phyloP scores from a whole-genome alignment of 2,888 invertebrate genomes.

The Protula sp. region DNA sequence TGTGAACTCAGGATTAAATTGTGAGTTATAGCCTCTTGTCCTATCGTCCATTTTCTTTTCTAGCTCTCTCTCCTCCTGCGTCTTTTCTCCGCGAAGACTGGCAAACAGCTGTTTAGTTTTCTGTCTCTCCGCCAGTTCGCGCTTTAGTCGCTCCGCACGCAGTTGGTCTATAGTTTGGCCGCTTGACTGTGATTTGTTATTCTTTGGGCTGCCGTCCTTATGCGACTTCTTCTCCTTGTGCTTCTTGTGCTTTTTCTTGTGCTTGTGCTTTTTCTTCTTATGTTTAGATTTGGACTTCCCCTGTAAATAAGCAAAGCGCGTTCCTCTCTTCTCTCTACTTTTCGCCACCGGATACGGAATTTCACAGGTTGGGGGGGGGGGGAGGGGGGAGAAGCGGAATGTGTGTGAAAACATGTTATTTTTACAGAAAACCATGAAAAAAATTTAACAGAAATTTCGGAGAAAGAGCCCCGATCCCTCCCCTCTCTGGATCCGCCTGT shows the following conservation, averaged over 20 bases:
- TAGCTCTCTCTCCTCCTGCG: slow-evolving; percentile 5
- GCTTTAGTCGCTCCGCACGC: slow-evolving; percentile 70
- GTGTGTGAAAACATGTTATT: no score
- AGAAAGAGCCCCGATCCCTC: no score
- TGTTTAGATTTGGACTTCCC: slow-evolving; percentile 1
- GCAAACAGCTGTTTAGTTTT: slow-evolving; percentile 68
- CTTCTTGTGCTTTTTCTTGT: slow-evolving; percentile 31
- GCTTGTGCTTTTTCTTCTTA: slow-evolving; percentile 35
- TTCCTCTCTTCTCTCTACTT: no score
- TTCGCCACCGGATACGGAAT: no score
- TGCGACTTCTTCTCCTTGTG: slow-evolving; percentile 2
- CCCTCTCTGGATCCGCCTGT: no score
- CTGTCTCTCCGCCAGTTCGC: slow-evolving; percentile 74
- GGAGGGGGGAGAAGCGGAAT: no score
- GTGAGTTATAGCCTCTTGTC: slow-evolving; percentile 85
- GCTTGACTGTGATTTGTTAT: slow-evolving; percentile 9
- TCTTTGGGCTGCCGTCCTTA: no score
- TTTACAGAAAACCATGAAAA: background rate
- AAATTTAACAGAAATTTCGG: background rate
- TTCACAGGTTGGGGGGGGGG: no score
- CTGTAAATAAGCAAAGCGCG: no score
- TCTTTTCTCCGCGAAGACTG: slow-evolving; percentile 61
- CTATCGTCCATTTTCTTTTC: slow-evolving; percentile 47
- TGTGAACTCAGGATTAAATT: slow-evolving; percentile 77
- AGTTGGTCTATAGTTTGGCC: slow-evolving; percentile 62